Evolutionary conservation across 2,797 vertebrate species (phyloP), one percentile per base, ranked within the genome.

Genomic region (Phylloscopus collybita): DNA sequence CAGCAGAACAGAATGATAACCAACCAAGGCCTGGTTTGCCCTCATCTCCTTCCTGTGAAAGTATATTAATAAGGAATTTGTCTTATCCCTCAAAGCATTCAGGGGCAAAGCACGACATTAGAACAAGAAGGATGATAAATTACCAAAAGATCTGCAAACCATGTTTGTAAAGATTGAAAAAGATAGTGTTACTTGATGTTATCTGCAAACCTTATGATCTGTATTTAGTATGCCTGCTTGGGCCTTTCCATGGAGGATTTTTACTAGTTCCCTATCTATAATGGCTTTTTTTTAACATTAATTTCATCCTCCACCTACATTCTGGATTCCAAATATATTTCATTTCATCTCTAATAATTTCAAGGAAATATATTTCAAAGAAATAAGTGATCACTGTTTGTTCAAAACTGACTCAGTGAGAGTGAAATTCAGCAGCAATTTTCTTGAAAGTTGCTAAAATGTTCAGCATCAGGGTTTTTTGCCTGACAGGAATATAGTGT

Each of bases 101-200:
- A 70, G 50, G 57, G 64, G 30, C 27, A 89, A 93, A 93, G 16
- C 32, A 47, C 60, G 53, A 64, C 66, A 44, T 82, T 66, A 89
- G 49, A 85, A 56, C 32, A 76, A 81, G 69, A 91, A 75, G 44
- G 82, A 86, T 92, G 80, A 93, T 81, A 90, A 93, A 96, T 79
- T 92, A 51, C 59, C 12, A 6, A 62, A 86, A 89, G n/a, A 81
- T 82, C 42, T 61, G 32, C 60, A 71, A 78, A 25, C 10, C 14
- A 25, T 50, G 32, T 78, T 88, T 50, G 10, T 73, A 60, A 85
- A 88, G 71, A 86, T 40, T 76, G 67, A 84, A 93, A 91, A 92
- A 81, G n/a, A 91, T 64, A 23, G 14, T 64, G 22, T 57, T 88
- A 45, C 62, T 88, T 75, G 67, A 84, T 36, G 25, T 66, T 84